phyloP scores from a whole-genome alignment of 2,888 invertebrate species.

The Chrysina gloriosa region DNA sequence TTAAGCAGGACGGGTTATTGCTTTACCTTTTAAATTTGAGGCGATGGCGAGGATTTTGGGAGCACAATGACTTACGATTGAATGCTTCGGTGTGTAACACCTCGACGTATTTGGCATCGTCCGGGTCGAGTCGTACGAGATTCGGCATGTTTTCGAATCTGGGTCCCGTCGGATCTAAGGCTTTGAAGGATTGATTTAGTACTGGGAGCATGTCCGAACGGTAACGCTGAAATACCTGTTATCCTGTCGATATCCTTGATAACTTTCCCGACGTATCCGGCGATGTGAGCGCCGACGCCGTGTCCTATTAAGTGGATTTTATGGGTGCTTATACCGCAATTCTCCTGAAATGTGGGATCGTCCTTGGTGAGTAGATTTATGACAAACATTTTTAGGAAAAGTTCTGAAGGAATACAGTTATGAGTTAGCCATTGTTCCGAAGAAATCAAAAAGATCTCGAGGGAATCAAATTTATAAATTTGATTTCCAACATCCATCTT shows the following conservation, averaged over 20 bases:
- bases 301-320: slow-evolving; percentile 67
- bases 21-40: background rate
- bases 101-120: slow-evolving; percentile 71
- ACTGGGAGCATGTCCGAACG: background rate
- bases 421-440: too few species aligned
- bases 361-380: too few species aligned
- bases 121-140: slow-evolving; percentile 67
- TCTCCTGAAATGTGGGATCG: slow-evolving; percentile 41
- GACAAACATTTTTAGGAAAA: too few species aligned
- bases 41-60: background rate
- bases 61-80: slow-evolving; percentile 50
- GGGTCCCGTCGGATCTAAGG: slow-evolving; percentile 72
- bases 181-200: slow-evolving; percentile 51
- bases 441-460: too few species aligned
- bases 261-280: slow-evolving; percentile 65
- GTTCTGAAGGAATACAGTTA: too few species aligned
- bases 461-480: too few species aligned
- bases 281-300: slow-evolving; percentile 68
- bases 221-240: slow-evolving; percentile 53
- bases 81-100: slow-evolving; percentile 69
- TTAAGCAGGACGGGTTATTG: slow-evolving; percentile 45
- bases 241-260: slow-evolving; percentile 57
- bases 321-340: slow-evolving; percentile 47
- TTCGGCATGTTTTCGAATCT: slow-evolving; percentile 68
- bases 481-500: too few species aligned